A percentile compares a stretch with the other conserved stretches of the same genome.
Evolutionary conservation across 2,113 vertebrate genomes (phyloP).

Genomic region (Cettia cetti): DNA sequence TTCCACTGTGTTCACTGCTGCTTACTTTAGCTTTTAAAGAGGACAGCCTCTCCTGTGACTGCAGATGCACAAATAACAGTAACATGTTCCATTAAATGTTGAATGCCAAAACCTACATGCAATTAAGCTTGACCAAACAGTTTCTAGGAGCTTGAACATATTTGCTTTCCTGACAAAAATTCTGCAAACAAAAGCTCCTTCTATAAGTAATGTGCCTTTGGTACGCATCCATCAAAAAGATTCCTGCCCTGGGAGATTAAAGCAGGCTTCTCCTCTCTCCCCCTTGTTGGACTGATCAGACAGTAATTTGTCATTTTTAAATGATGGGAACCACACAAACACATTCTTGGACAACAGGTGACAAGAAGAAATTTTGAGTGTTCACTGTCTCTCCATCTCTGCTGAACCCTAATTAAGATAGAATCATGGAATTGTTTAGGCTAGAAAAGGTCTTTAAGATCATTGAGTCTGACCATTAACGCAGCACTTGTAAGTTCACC

Average conservation of each 20-base stretch:
- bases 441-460: not conserved
- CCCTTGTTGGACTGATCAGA: not conserved
- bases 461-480: not conserved
- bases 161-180: conserved; percentile 45
- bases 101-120: conserved; percentile 38
- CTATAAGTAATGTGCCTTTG: not conserved
- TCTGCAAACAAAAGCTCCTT: conserved; percentile 20
- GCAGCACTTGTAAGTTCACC: not conserved
- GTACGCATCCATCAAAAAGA: not conserved
- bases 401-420: not conserved
- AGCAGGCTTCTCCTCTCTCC: not conserved
- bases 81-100: not conserved
- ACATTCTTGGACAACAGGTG: not conserved
- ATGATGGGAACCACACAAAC: not conserved
- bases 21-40: not conserved
- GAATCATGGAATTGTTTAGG: not conserved
- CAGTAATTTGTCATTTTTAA: not conserved
- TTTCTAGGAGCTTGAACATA: not conserved
- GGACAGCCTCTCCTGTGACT: not conserved
- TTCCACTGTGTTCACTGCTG: not conserved
- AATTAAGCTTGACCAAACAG: conserved; percentile 49
- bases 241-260: not conserved
- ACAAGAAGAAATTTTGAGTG: not conserved
- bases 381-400: not conserved
- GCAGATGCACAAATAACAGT: conserved; percentile 6